These are phyloP conservation scores for Perithous albicinctus DNA, from an alignment of 2,888 invertebrate genomes.

Conservation along the genomic window DNA sequence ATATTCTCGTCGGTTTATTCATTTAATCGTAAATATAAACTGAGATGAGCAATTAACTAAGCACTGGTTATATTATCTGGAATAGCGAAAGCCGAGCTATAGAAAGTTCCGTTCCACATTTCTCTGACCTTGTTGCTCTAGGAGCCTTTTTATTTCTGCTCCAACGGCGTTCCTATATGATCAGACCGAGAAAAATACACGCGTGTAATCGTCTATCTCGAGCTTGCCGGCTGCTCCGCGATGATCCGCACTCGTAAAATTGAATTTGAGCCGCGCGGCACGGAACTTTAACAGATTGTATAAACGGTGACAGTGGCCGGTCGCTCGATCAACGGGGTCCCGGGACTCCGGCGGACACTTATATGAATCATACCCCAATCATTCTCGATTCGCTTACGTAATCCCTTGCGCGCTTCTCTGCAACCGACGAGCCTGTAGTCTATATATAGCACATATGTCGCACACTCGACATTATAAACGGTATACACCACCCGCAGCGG, in stretches of 20 bases:
- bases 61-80: constrained; percentile 32
- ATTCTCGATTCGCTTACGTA: constrained; percentile 71
- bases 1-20: too few species aligned
- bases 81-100: constrained; percentile 54
- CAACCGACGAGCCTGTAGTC: constrained; percentile 51
- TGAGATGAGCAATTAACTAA: constrained; percentile 54
- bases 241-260: constrained; percentile 57
- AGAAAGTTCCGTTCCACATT: constrained; percentile 61
- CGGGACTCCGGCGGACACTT: constrained; percentile 66
- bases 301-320: constrained; percentile 52
- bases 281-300: constrained; percentile 60
- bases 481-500: neutral
- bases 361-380: constrained; percentile 73
- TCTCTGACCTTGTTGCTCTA: constrained; percentile 60
- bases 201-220: neutral
- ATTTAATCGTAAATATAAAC: neutral
- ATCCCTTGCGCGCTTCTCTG: constrained; percentile 54
- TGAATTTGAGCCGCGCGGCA: constrained; percentile 62
- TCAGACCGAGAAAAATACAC: neutral
- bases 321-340: constrained; percentile 46
- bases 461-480: constrained; percentile 55
- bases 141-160: neutral
- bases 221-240: neutral
- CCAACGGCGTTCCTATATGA: neutral
- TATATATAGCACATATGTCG: constrained; percentile 60